phyloP scores from a whole-genome alignment of 53 echinoderm and acorn worm species.

The Stichopus horrens region DNA sequence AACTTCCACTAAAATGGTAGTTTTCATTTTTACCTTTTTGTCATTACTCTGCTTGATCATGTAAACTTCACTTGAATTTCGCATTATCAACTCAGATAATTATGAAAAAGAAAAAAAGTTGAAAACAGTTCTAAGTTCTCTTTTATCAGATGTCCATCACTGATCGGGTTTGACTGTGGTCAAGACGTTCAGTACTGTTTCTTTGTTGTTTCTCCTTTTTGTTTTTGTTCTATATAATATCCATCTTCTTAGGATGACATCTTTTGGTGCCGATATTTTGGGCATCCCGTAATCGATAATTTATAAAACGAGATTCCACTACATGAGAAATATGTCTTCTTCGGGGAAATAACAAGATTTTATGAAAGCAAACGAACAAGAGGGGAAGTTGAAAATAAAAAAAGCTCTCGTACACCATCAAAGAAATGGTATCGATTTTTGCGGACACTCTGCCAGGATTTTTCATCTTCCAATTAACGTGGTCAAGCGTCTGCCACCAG shows the following conservation, averaged over 20 bases:
- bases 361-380: constrained; percentile 52
- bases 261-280: not conserved
- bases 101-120: too few relatives aligned
- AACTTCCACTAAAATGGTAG: too few relatives aligned
- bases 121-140: too few relatives aligned
- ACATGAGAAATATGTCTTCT: not conserved
- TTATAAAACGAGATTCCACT: not conserved
- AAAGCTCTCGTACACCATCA: not conserved
- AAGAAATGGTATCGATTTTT: constrained; percentile 16
- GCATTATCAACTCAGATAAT: too few relatives aligned
- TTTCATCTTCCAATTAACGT: constrained; percentile 30
- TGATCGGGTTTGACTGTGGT: too few relatives aligned
- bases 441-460: constrained; percentile 7
- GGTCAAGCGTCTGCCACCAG: constrained; percentile 19
- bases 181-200: too few relatives aligned
- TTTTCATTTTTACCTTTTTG: too few relatives aligned
- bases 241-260: not conserved
- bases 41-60: too few relatives aligned
- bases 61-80: too few relatives aligned
- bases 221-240: not conserved
- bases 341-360: constrained; percentile 9
- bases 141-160: too few relatives aligned
- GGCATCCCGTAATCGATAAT: not conserved
- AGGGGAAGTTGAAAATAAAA: not conserved
- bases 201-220: not conserved